Conservation (phyloP, 1,140 invertebrate species). For the Coenobita brevimanus region DNA sequence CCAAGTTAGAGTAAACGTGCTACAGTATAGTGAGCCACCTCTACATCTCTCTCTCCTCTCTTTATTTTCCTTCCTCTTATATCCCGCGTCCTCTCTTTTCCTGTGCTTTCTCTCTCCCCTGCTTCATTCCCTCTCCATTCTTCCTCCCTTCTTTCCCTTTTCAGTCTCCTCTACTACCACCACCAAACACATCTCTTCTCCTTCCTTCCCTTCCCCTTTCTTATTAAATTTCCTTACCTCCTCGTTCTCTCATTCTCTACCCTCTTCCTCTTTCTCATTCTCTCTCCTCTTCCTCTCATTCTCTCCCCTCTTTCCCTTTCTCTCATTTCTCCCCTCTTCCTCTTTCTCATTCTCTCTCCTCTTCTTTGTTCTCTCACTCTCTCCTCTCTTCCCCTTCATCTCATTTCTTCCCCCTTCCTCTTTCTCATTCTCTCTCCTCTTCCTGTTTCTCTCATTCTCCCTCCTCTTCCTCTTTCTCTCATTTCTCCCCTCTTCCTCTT, state of each 20-base stretch:
- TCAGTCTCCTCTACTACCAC: background rate
- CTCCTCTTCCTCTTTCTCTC: background rate
- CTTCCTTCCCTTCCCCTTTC: background rate
- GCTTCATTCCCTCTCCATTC: background rate
- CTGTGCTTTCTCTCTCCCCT: background rate
- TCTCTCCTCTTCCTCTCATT: background rate
- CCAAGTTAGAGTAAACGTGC: too few species aligned
- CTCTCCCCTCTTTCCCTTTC: background rate
- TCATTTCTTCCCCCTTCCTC: background rate
- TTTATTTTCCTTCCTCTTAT: background rate
- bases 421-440: background rate
- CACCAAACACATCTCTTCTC: background rate
- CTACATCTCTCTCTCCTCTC: background rate
- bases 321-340: background rate
- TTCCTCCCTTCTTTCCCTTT: background rate
- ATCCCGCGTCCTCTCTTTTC: background rate
- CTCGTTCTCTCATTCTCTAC: too few species aligned
- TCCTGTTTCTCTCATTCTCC: background rate
- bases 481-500: background rate
- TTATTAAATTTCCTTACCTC: background rate
- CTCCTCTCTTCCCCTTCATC: background rate
- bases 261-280: background rate
- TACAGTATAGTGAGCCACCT: too few species aligned
- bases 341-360: background rate
- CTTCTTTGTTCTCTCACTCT: background rate